A percentile compares a stretch with the other conserved stretches of the same genome.
Conservation (phyloP, 2,888 invertebrate species). For the Myathropa florea region DNA sequence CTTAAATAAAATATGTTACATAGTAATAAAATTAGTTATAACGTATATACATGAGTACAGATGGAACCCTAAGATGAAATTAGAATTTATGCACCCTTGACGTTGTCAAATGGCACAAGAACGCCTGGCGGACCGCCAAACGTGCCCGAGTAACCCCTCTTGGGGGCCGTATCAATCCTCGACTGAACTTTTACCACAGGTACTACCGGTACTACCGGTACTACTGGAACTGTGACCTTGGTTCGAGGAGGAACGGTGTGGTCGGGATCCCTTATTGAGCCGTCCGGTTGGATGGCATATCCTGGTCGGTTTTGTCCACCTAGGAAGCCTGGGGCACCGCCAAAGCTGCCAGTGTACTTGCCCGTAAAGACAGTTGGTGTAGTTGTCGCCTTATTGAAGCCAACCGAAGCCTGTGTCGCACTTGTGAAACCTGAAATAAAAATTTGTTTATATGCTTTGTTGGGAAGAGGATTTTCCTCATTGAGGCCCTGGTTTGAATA, state of each 20-base stretch:
- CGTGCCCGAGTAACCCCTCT: conserved; percentile 73
- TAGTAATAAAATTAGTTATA: conserved; percentile 25
- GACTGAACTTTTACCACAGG: background rate
- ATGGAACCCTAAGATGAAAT: background rate
- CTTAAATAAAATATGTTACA: conserved; percentile 43
- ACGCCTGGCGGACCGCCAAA: conserved; percentile 80
- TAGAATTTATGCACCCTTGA: conserved; percentile 61
- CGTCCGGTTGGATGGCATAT: conserved; percentile 72
- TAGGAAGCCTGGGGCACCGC: conserved; percentile 75
- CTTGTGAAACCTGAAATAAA: conserved; percentile 39
- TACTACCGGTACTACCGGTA: background rate
- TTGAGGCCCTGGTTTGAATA: background rate
- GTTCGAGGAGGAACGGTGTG: conserved; percentile 52
- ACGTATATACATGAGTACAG: conserved; percentile 41
- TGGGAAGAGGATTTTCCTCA: background rate
- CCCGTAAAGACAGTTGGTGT: conserved; percentile 43
- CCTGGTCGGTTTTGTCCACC: conserved; percentile 72
- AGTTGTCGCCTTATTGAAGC: background rate
- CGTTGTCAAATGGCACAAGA: conserved; percentile 78
- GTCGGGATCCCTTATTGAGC: conserved; percentile 70
- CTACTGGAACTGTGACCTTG: background rate
- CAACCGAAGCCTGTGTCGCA: conserved; percentile 3
- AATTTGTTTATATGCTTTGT: background rate
- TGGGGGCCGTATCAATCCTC: background rate
- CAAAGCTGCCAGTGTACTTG: conserved; percentile 78